A percentile compares a stretch with the other conserved stretches of the same genome.
Conservation (phyloP, 2,797 vertebrate genomes). For the Glossophaga mutica region DNA sequence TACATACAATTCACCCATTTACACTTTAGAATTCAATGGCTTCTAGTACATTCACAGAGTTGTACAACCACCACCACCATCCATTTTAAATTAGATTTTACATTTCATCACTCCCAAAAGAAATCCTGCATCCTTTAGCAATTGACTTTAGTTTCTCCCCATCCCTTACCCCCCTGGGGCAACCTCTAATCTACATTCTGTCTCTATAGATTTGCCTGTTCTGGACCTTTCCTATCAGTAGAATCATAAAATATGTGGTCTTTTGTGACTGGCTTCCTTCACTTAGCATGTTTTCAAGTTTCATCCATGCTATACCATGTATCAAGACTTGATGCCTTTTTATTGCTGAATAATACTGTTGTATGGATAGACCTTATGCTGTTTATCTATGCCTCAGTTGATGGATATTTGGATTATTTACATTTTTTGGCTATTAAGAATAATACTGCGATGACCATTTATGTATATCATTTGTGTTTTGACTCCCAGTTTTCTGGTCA, state of each 20-base stretch:
- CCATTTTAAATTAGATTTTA: not conserved
- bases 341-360: not conserved
- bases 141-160: not conserved
- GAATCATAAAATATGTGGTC: not conserved
- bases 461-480: not conserved
- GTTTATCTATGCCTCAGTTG: not conserved
- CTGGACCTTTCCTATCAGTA: not conserved
- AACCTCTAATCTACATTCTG: not conserved
- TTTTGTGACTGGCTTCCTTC: not conserved
- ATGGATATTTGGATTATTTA: not conserved
- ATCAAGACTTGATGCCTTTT: not conserved
- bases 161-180: not conserved
- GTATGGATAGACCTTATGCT: not conserved
- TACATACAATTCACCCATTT: not conserved
- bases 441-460: not conserved
- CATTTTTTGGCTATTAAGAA: conserved; percentile 5
- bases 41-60: not conserved
- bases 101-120: not conserved
- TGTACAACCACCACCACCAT: not conserved
- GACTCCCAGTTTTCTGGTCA: not conserved
- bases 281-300: not conserved
- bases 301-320: not conserved
- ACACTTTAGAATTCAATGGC: not conserved
- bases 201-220: not conserved
- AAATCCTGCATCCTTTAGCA: not conserved